Conservation (phyloP, 2,888 invertebrate genomes). For the Pristionchus arcanus region DNA sequence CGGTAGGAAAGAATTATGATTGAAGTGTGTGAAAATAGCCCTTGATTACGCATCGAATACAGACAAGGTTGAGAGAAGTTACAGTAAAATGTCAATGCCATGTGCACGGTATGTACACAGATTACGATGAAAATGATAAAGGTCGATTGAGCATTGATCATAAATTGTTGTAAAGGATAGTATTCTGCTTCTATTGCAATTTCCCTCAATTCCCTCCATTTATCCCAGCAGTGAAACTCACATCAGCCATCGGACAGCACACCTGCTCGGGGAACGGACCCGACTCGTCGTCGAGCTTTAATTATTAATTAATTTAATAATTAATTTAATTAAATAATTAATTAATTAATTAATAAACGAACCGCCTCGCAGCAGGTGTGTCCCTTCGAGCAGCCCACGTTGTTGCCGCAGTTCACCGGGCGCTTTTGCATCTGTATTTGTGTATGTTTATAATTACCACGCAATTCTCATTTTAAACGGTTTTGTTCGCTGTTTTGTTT, state of each 20-base stretch:
- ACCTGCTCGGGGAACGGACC: slow-evolving; percentile 33
- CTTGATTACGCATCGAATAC: too few species aligned
- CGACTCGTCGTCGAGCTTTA: slow-evolving; percentile 24
- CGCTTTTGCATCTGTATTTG: slow-evolving; percentile 33
- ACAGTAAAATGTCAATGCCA: too few species aligned
- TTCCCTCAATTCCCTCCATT: too few species aligned
- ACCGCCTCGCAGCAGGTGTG: slow-evolving; percentile 45
- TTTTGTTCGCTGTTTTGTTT: too few species aligned
- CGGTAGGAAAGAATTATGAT: too few species aligned
- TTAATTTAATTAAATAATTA: background rate
- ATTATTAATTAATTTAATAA: too few species aligned
- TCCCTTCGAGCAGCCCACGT: slow-evolving; percentile 25
- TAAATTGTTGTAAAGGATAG: background rate
- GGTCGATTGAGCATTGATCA: too few species aligned
- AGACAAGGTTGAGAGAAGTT: too few species aligned
- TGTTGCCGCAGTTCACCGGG: slow-evolving; percentile 33
- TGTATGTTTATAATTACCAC: background rate
- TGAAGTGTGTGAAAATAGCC: too few species aligned
- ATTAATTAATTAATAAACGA: background rate
- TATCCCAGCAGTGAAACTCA: background rate
- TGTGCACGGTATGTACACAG: too few species aligned
- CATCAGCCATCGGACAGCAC: slow-evolving; percentile 52
- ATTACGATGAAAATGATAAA: too few species aligned
- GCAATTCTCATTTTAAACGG: too few species aligned
- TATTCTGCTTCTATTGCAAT: background rate